These are phyloP conservation scores for Opisthograptis luteolata DNA, from an alignment of 2,888 invertebrate species.

Conservation along the genomic window DNA sequence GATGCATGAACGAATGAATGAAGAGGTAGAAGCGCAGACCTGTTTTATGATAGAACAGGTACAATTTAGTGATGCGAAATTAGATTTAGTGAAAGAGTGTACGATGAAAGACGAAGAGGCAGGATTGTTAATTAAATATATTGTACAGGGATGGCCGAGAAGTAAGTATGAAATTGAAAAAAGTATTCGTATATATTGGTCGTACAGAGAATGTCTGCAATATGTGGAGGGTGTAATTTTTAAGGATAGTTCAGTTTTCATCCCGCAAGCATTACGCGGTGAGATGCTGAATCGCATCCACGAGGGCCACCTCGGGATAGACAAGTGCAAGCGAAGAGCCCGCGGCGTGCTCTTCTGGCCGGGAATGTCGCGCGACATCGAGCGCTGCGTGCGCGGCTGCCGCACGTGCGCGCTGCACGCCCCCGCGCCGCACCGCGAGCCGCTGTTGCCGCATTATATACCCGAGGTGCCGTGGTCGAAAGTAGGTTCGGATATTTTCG, in stretches of 20 bases:
- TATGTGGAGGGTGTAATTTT: slow-evolving; percentile 37
- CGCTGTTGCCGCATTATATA: slow-evolving; percentile 26
- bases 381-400: slow-evolving; percentile 34
- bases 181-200: slow-evolving; percentile 15
- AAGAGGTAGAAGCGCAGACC: slow-evolving; percentile 24
- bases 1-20: slow-evolving; percentile 17
- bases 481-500: slow-evolving; percentile 30
- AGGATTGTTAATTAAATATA: slow-evolving; percentile 25
- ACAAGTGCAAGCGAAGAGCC: slow-evolving; percentile 41
- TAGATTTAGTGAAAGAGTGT: neutral
- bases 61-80: slow-evolving; percentile 23
- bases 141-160: slow-evolving; percentile 38
- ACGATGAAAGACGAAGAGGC: slow-evolving; percentile 12
- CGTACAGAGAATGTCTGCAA: slow-evolving; percentile 24
- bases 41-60: slow-evolving; percentile 32
- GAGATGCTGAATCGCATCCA: slow-evolving; percentile 40
- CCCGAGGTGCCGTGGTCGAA: slow-evolving; percentile 31
- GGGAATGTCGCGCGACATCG: slow-evolving; percentile 39
- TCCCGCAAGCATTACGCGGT: slow-evolving; percentile 31
- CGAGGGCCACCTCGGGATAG: slow-evolving; percentile 44
- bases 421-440: slow-evolving; percentile 26
- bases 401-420: slow-evolving; percentile 26
- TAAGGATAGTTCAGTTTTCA: slow-evolving; percentile 34
- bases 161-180: slow-evolving; percentile 27
- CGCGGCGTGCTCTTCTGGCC: slow-evolving; percentile 46